Evolutionary conservation across 2,113 vertebrate species (phyloP).

Genomic region (Xenotilapia leptura): DNA sequence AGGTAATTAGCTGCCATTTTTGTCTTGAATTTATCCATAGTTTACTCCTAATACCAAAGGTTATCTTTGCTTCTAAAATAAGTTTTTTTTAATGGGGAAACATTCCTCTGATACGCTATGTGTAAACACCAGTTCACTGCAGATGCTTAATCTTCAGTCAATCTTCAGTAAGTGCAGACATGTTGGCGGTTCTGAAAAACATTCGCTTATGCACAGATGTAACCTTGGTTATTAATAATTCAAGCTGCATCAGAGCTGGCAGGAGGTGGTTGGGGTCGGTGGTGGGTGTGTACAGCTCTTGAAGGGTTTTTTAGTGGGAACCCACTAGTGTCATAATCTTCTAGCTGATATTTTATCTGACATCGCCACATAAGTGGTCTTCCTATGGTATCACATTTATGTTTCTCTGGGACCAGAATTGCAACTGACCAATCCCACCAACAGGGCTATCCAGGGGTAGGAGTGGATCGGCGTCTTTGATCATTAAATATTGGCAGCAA

Average conservation of each 20-base stretch:
- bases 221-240: background rate
- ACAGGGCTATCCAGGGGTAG: background rate
- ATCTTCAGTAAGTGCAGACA: background rate
- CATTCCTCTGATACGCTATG: background rate
- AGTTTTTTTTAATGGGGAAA: background rate
- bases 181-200: background rate
- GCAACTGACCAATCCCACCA: background rate
- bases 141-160: background rate
- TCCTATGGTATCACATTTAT: background rate
- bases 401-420: background rate
- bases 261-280: background rate
- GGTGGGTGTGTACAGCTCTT: background rate
- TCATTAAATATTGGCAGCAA: background rate
- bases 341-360: background rate
- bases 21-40: background rate
- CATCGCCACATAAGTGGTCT: background rate
- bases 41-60: background rate
- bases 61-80: background rate
- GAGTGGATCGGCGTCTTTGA: background rate
- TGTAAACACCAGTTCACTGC: background rate
- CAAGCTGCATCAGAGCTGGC: background rate
- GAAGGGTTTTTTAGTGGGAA: background rate
- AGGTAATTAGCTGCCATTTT: background rate
- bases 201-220: background rate
- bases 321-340: background rate